phyloP scores from a whole-genome alignment of 2,113 vertebrate species.

The Formicarius rufipectus region DNA sequence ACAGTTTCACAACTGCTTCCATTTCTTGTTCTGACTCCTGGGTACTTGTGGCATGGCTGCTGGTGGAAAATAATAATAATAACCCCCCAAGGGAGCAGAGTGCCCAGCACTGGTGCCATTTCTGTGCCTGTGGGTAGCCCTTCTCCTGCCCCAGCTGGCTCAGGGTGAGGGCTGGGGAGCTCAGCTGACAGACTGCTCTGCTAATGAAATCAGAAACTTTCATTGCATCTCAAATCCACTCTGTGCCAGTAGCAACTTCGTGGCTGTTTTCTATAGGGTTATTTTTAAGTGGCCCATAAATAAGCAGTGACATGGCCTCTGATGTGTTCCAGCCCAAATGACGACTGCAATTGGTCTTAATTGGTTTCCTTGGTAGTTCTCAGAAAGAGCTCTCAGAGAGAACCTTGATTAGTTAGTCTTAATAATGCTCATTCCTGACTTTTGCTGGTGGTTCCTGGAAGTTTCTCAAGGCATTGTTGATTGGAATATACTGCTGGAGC shows the following conservation, averaged over 20 bases:
- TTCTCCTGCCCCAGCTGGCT: not conserved
- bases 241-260: not conserved
- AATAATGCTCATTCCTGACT: conserved; percentile 6
- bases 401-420: not conserved
- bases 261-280: conserved; percentile 17
- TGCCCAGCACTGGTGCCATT: not conserved
- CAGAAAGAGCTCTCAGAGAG: not conserved
- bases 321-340: not conserved
- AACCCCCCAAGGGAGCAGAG: not conserved
- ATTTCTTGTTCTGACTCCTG: not conserved
- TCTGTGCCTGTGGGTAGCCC: not conserved
- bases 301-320: not conserved
- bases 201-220: conserved; percentile 2
- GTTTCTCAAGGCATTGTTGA: conserved; percentile 14
- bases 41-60: not conserved
- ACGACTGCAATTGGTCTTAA: not conserved
- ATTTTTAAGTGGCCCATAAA: conserved; percentile 47
- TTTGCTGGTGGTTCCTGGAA: conserved; percentile 24
- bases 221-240: not conserved
- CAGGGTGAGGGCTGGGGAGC: not conserved
- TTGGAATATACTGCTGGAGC: not conserved
- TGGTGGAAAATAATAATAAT: conserved; percentile 3
- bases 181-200: not conserved
- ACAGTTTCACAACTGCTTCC: conserved; percentile 24
- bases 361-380: conserved; percentile 45